Evolutionary conservation across 2,797 vertebrate genomes (phyloP).

Genomic region (Amblyraja radiata): DNA sequence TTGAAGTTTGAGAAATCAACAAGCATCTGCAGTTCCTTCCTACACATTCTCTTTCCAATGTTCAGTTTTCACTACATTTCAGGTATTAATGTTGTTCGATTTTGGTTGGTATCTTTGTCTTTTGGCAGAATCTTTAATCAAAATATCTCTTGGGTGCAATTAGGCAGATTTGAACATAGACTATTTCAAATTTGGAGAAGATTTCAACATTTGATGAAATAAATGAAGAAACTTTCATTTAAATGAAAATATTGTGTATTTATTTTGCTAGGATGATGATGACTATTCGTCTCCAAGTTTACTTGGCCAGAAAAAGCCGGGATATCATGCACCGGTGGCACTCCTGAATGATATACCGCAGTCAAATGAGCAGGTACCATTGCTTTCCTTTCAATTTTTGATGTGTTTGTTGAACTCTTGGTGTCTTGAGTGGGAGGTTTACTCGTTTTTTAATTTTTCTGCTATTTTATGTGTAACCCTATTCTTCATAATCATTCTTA

Average conservation of each 20-base stretch:
- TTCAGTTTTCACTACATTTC: not conserved
- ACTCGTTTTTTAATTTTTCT: not conserved
- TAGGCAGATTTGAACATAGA: not conserved
- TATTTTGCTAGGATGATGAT: constrained; percentile 76
- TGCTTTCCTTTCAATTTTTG: not conserved
- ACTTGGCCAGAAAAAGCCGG: constrained; percentile 91
- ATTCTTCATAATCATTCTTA: not conserved
- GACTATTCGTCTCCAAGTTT: constrained; percentile 84
- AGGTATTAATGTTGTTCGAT: not conserved
- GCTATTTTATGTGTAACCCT: not conserved
- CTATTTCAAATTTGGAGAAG: not conserved
- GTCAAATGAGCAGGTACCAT: constrained; percentile 82
- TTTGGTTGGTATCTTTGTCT: not conserved
- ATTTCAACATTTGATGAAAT: not conserved
- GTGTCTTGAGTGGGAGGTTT: not conserved
- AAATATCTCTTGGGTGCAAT: not conserved
- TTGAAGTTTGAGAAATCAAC: too few species aligned
- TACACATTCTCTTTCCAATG: not conserved
- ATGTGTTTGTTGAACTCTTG: not conserved
- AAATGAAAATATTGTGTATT: not conserved
- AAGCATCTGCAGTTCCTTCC: too few species aligned
- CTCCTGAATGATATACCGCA: constrained; percentile 95
- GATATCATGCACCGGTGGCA: constrained; percentile 93
- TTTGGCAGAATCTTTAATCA: not conserved
- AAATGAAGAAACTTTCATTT: not conserved